phyloP scores from a whole-genome alignment of 2,888 invertebrate species.

The Macrophya alboannulata region DNA sequence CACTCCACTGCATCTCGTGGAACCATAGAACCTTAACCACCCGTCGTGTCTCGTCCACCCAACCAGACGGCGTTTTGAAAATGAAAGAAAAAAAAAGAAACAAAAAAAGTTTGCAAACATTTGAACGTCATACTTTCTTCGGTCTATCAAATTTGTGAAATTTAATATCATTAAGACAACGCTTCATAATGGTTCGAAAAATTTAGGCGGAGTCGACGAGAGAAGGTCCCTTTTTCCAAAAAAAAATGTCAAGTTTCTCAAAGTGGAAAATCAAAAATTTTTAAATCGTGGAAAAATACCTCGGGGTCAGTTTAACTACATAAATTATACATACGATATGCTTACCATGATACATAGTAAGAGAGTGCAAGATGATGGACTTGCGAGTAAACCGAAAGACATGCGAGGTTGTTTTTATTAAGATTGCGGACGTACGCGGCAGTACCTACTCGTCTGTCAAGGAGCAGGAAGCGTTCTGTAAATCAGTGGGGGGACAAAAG shows the following conservation, averaged over 20 bases:
- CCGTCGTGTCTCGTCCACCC: slow-evolving; percentile 6
- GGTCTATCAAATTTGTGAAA: not conserved
- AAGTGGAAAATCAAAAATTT: too few relatives aligned
- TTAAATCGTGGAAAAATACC: too few relatives aligned
- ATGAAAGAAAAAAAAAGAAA: slow-evolving; percentile 40
- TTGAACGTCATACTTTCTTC: not conserved
- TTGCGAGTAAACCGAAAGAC: not conserved
- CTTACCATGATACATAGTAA: too few relatives aligned
- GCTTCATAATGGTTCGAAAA: too few relatives aligned
- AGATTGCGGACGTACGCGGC: not conserved
- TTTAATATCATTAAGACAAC: not conserved
- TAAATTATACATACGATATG: too few relatives aligned
- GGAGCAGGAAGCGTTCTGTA: slow-evolving; percentile 48
- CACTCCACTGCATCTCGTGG: not conserved
- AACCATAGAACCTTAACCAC: not conserved
- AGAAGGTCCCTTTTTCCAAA: too few relatives aligned
- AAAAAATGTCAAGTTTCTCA: too few relatives aligned
- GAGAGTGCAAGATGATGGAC: slow-evolving; percentile 6
- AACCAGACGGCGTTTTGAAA: slow-evolving; percentile 50
- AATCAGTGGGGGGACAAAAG: slow-evolving; percentile 44
- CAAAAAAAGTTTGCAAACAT: slow-evolving; percentile 68
- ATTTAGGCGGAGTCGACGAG: too few relatives aligned
- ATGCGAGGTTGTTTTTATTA: slow-evolving; percentile 27
- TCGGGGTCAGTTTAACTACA: too few relatives aligned
- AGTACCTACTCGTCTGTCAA: slow-evolving; percentile 24